Evolutionary conservation across 1,140 invertebrate species (phyloP).

Genomic region (Saxidomus purpurata): DNA sequence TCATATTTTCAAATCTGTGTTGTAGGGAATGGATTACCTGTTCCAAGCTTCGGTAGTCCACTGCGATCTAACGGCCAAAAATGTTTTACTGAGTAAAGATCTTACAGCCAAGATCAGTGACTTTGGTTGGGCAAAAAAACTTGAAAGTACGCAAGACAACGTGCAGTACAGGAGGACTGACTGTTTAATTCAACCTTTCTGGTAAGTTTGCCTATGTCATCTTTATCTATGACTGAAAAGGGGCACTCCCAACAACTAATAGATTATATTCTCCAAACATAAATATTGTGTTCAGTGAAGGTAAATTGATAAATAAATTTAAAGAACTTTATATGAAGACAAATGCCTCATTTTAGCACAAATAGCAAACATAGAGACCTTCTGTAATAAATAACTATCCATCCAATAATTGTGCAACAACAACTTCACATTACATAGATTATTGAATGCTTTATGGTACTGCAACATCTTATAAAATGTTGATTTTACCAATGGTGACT

Average conservation of each 20-base stretch:
- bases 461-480: too few relatives aligned
- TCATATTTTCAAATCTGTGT: too few relatives aligned
- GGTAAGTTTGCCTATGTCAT: too few relatives aligned
- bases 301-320: background rate
- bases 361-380: too few relatives aligned
- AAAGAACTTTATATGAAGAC: background rate
- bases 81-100: conserved; percentile 95
- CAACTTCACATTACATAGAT: too few relatives aligned
- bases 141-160: conserved; percentile 71
- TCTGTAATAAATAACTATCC: too few relatives aligned
- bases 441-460: too few relatives aligned
- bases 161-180: conserved; percentile 65
- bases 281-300: too few relatives aligned
- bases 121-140: conserved; percentile 87
- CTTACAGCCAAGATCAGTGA: conserved; percentile 89
- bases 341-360: too few relatives aligned
- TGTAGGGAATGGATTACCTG: conserved; percentile 83
- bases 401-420: too few relatives aligned
- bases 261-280: too few relatives aligned
- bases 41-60: conserved; percentile 75
- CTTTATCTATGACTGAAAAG: too few relatives aligned
- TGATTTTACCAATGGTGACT: background rate
- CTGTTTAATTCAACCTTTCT: conserved; percentile 46
- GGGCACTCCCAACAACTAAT: background rate
- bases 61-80: conserved; percentile 96